Base-by-base conservation (phyloP, 2,888 invertebrate species). In the Cataglyphis rosenhaueri region DNA sequence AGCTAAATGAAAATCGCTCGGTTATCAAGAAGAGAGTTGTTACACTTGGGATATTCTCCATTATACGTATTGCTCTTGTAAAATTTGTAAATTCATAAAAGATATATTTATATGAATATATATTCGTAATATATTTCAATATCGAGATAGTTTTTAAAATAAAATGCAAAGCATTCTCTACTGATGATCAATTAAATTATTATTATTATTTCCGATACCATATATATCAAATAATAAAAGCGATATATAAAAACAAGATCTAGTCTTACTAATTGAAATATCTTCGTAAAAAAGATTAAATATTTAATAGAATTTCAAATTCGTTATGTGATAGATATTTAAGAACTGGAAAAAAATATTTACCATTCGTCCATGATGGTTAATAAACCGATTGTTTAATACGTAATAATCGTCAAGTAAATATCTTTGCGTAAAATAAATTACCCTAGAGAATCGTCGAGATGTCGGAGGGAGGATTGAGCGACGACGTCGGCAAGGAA, bases 1-100 rank as follows among this genome's bases (percentile, higher is more conserved):
- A 78, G 29, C 41, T 29, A 44, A 68, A 78, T 68, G 41, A 21
- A 78, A 68, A 78, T 68, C 78, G 41, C 57, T 78, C 41, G 68
- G 59, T 44, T 18, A 66, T 66, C 78, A 59, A 57, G 32, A 57
- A 57, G 21, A 70, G 18, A 70, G 32, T 21, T 66, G 52, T 78
- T 78, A 55, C 15, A 70, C 57, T 41, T 38, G 29, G 4, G 18
- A 29, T 15, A 8, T 57, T 38, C 25, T 25, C 25, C 55, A 52
- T 76, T 78, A n/a, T 10, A 66, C n/a, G 21, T 18, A 57, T 21
- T 41, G 8, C 4, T 65, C 55, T n/a, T n/a, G 29, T 4, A 21
- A 64, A 65, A 66, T 66, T 29, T 12, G 29, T 12, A 41, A 38
- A 57, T 52, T 52, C 38, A 10, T 41, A 1, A 57, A 41, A 76